phyloP scores from a whole-genome alignment of 2,888 invertebrate genomes.

The Laothoe populi region DNA sequence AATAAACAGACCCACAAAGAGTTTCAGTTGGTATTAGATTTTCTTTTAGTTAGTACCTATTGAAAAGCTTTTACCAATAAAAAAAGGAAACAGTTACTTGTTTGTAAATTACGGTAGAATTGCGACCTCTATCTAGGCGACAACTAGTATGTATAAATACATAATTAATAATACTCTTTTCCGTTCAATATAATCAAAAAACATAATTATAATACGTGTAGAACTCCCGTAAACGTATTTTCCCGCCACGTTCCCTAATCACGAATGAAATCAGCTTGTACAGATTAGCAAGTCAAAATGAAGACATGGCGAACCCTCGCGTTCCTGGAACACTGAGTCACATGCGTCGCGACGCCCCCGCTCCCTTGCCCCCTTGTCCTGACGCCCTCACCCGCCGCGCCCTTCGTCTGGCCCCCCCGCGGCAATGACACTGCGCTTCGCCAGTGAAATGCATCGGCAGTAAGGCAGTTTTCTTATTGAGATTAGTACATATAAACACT shows the following conservation, averaged over 20 bases:
- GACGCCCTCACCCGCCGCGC: slow-evolving; percentile 43
- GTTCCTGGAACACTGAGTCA: slow-evolving; percentile 57
- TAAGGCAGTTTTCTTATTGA: slow-evolving; percentile 5
- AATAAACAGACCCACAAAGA: too few species aligned
- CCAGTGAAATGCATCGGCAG: neutral
- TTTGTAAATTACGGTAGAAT: too few species aligned
- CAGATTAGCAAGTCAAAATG: slow-evolving; percentile 48
- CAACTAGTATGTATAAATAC: too few species aligned
- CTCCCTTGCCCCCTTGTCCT: slow-evolving; percentile 37
- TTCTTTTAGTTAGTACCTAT: too few species aligned
- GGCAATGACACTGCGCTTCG: slow-evolving; percentile 39
- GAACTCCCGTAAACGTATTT: neutral
- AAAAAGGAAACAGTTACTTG: too few species aligned
- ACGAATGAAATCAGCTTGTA: slow-evolving; percentile 19
- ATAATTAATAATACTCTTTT: too few species aligned
- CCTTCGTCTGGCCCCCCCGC: slow-evolving; percentile 29
- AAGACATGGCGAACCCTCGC: slow-evolving; percentile 34
- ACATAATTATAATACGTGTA: neutral
- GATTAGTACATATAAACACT: too few species aligned
- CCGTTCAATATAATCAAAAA: too few species aligned
- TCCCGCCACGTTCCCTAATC: slow-evolving; percentile 2
- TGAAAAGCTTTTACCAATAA: too few species aligned
- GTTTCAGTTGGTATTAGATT: too few species aligned
- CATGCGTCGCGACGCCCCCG: slow-evolving; percentile 46
- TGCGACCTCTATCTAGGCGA: too few species aligned